Base-by-base conservation (phyloP, 1,140 invertebrate species). In the Pseudomyrmex flavicornis region DNA sequence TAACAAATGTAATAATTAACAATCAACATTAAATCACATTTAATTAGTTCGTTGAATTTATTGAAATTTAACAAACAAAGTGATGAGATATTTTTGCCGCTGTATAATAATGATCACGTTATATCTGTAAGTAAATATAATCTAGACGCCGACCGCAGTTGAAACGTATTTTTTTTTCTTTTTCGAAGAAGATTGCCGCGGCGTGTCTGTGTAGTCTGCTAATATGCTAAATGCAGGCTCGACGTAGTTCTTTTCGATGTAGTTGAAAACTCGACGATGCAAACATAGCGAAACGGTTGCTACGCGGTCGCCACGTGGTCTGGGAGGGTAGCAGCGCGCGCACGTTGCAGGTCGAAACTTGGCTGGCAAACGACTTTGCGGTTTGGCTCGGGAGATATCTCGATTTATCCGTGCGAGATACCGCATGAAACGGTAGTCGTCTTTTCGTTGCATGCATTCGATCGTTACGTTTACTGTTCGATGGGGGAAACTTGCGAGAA, bases 311-410 rank as follows among this genome's bases (percentile, higher is more conserved):
- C 58, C 56, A 84, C 75, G 65, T 70, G 75, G 48, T 65, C 46
- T n/a, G 69, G 63, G 48, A 63, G 62, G 35, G 58, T 68, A 35
- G 84, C 56, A 66, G 59, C 59, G 68, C 59, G 68, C 76, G 80
- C 73, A 85, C 84, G 76, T 82, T 66, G 56, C 52, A 59, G 80
- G 58, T 66, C 86, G 50, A 88, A 89, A 88, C 85, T 84, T 88
- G 85, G 48, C 77, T 87, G 63, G 88, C 87, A 88, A 89, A 89
- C 82, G 85, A 86, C 80, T 86, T 82, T 86, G 85, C 46, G 82
- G 88, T 48, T 89, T 85, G 73, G 73, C 74, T 56, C 35, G 35
- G 52, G 70, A 83, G 82, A 80, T 75, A 84, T 66, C 82, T 54
- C 50, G 72, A 83, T 76, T 68, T 69, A 74, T 82, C 54, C 66